These are phyloP conservation scores for Camelus bactrianus DNA, from an alignment of 2,113 vertebrate species.

Conservation along the genomic window DNA sequence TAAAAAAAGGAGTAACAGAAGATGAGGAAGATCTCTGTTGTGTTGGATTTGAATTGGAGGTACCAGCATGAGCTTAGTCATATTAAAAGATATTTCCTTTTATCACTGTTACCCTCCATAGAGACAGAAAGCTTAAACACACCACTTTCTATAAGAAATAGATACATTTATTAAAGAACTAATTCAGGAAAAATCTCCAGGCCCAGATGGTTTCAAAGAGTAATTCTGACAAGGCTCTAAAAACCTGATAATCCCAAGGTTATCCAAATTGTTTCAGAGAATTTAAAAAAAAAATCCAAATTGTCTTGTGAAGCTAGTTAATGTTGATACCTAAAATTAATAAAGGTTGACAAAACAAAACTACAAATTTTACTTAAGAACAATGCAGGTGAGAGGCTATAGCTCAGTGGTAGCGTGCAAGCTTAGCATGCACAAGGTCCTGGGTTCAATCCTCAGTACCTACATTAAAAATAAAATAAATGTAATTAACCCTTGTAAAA, in stretches of 20 bases:
- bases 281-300: neutral
- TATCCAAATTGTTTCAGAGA: neutral
- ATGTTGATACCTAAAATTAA: neutral
- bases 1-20: neutral
- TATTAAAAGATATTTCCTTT: neutral
- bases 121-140: neutral
- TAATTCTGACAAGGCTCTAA: neutral
- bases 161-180: neutral
- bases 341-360: neutral
- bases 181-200: neutral
- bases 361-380: neutral
- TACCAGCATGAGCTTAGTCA: neutral
- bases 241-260: neutral
- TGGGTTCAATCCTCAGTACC: too few species aligned
- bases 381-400: too few species aligned
- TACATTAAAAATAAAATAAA: too few species aligned
- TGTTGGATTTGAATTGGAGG: neutral
- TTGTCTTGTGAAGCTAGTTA: neutral
- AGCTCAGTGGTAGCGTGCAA: too few species aligned
- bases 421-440: too few species aligned
- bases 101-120: neutral
- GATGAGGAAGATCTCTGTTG: neutral
- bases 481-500: too few species aligned
- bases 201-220: neutral
- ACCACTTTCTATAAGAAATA: neutral